These are phyloP conservation scores for Microtus ochrogaster DNA, from an alignment of 2,113 vertebrate genomes.

Conservation along the genomic window DNA sequence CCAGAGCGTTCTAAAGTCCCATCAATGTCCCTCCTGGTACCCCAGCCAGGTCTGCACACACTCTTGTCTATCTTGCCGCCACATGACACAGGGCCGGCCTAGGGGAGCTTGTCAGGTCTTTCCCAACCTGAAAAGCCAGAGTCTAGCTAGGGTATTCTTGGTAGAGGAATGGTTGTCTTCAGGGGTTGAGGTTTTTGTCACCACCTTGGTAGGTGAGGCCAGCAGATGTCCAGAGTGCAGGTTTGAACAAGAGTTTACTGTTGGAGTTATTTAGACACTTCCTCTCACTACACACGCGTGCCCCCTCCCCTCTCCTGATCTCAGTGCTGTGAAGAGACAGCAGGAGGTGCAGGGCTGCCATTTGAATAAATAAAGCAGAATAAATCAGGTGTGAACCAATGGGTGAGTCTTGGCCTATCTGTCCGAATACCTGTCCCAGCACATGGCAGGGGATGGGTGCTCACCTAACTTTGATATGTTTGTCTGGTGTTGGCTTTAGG, in stretches of 20 bases:
- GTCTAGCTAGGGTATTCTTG: neutral
- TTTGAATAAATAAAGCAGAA: neutral
- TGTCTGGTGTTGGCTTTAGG: neutral
- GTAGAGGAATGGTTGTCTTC: neutral
- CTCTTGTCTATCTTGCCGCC: neutral
- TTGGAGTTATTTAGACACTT: neutral
- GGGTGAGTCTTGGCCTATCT: neutral
- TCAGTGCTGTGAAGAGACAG: neutral
- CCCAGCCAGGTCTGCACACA: neutral
- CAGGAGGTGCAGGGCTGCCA: neutral
- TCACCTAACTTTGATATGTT: neutral
- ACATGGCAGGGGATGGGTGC: neutral
- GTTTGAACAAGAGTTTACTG: neutral
- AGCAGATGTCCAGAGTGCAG: neutral
- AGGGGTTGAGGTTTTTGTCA: neutral
- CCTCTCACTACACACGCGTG: accelerated
- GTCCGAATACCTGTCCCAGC: neutral
- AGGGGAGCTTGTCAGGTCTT: neutral
- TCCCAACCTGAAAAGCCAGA: neutral
- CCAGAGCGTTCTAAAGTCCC: neutral
- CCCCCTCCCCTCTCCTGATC: neutral
- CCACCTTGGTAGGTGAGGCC: neutral
- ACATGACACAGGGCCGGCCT: neutral
- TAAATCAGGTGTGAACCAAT: neutral
- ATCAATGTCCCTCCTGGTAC: neutral